A percentile compares a stretch with the other conserved stretches of the same genome.
Conservation (phyloP, 2,888 invertebrate genomes). For the Chouioia cunea region DNA sequence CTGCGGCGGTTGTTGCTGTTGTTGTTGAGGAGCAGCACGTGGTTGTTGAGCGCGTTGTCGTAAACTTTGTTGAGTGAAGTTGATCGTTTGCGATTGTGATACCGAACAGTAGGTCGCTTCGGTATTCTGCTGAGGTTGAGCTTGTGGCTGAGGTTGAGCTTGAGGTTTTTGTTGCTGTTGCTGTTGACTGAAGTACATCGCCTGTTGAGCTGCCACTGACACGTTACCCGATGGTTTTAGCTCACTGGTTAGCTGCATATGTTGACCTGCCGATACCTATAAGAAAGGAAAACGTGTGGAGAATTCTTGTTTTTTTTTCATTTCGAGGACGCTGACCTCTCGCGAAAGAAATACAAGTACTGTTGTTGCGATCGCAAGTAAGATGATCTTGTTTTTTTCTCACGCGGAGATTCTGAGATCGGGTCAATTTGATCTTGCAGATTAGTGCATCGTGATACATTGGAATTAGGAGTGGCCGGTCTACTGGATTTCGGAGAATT, state of each 20-base stretch:
- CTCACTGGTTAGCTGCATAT: constrained; percentile 82
- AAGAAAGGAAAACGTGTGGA: constrained; percentile 36
- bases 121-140: constrained; percentile 70
- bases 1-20: constrained; percentile 23
- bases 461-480: not conserved
- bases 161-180: constrained; percentile 63
- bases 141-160: constrained; percentile 70
- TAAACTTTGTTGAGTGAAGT: constrained; percentile 82
- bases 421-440: too few relatives aligned
- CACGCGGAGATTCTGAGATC: too few relatives aligned
- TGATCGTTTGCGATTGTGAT: constrained; percentile 88
- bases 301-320: too few relatives aligned
- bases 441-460: not conserved
- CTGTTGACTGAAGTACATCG: constrained; percentile 78
- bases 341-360: not conserved
- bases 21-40: constrained; percentile 2
- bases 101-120: constrained; percentile 75
- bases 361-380: constrained; percentile 4
- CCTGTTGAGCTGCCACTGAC: constrained; percentile 87
- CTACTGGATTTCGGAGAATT: not conserved
- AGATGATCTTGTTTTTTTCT: too few relatives aligned
- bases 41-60: constrained; percentile 70
- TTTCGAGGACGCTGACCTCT: constrained; percentile 4
- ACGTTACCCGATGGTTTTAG: constrained; percentile 76
- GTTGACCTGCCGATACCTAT: constrained; percentile 89